Percentiles rank a stretch among this genome's conserved stretches.
phyloP scores from a whole-genome alignment of 2,888 invertebrate genomes.

The Diachrysia chrysitis region DNA sequence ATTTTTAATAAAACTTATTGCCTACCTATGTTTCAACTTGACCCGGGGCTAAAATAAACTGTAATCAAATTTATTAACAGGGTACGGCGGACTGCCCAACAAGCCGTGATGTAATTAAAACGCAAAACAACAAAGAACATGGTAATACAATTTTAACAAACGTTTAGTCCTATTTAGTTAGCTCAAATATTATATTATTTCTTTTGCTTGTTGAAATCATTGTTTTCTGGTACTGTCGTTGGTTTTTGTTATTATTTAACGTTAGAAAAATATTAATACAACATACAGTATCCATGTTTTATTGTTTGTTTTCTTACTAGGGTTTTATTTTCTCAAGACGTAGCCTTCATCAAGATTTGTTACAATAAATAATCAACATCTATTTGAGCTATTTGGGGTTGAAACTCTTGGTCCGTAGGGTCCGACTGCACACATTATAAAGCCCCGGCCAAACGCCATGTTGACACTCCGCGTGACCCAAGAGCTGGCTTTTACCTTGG shows the following conservation, averaged over 20 bases:
- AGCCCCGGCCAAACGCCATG: no score
- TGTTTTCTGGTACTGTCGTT: not conserved
- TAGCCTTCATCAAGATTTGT: no score
- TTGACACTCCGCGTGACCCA: no score
- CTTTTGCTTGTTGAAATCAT: conserved; percentile 20
- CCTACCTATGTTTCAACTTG: conserved; percentile 16
- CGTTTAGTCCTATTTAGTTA: conserved; percentile 42
- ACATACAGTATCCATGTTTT: no score
- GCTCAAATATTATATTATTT: conserved; percentile 29
- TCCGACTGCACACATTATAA: no score
- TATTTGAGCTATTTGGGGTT: no score
- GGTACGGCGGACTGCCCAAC: conserved; percentile 10
- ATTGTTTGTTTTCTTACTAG: no score
- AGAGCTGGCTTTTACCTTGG: no score
- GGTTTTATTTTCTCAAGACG: no score
- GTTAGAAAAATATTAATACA: not conserved
- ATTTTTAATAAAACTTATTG: no score
- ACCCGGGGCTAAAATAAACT: conserved; percentile 34
- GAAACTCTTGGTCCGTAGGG: no score
- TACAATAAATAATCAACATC: no score
- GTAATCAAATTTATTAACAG: conserved; percentile 36
- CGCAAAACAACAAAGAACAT: conserved; percentile 53
- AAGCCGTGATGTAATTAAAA: conserved; percentile 61
- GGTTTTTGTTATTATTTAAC: not conserved
- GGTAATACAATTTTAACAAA: conserved; percentile 51